Evolutionary conservation across 2,113 vertebrate species (phyloP).

Genomic region (Balaeniceps rex): DNA sequence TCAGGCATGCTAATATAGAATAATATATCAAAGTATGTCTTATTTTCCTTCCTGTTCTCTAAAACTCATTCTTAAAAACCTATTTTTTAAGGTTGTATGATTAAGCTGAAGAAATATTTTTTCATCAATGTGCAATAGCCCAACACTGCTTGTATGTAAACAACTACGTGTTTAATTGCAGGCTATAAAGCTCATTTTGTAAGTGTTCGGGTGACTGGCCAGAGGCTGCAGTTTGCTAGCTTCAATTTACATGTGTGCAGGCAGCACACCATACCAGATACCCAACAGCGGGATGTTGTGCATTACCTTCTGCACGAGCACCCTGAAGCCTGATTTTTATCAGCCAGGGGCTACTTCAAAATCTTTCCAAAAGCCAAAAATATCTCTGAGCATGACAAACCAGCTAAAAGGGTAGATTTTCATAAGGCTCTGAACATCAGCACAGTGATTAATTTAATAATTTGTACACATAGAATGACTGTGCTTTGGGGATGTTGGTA

Average conservation of each 20-base stretch:
- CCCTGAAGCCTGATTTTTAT: neutral
- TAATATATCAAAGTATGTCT: neutral
- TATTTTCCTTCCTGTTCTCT: neutral
- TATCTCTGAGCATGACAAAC: neutral
- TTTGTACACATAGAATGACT: neutral
- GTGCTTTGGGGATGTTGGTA: neutral
- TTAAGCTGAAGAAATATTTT: neutral
- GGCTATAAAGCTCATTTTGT: neutral
- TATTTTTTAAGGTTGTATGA: neutral
- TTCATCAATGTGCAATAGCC: neutral
- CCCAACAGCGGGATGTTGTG: rapidly evolving
- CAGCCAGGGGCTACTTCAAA: neutral
- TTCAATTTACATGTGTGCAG: no score
- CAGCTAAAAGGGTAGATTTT: neutral
- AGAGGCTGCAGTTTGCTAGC: no score
- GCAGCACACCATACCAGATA: no score
- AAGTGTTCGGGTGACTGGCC: neutral
- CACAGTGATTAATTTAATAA: neutral
- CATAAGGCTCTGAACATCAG: neutral
- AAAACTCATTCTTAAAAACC: neutral
- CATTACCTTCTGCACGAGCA: neutral
- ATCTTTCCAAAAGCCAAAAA: neutral
- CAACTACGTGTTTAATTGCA: neutral
- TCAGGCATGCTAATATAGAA: neutral
- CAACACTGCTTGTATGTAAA: neutral